Evolutionary conservation across 2,888 invertebrate species (phyloP).

Genomic region (Diachrysia chrysitis): DNA sequence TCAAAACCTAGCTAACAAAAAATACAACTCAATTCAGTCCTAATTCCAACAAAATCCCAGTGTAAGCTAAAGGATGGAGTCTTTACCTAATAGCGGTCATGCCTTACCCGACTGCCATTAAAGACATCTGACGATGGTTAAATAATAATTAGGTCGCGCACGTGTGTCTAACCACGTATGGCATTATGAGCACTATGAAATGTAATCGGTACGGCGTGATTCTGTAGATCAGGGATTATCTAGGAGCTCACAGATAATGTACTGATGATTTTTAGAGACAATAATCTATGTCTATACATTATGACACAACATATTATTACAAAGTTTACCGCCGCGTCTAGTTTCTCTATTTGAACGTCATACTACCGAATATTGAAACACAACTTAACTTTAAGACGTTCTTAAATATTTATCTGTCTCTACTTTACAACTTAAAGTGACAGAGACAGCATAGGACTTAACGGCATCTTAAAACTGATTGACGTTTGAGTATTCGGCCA

Average conservation of each 20-base stretch:
- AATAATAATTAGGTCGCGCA: slow-evolving; percentile 69
- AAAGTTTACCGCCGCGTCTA: no score
- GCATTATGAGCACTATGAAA: slow-evolving; percentile 55
- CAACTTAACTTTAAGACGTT: no score
- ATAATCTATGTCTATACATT: no score
- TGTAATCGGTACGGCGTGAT: slow-evolving; percentile 40
- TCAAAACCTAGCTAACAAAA: background rate
- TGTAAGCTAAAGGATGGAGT: slow-evolving; percentile 14
- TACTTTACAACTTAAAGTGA: no score
- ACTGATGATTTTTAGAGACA: background rate
- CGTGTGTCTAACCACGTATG: slow-evolving; percentile 58
- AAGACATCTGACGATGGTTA: slow-evolving; percentile 71
- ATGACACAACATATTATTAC: no score
- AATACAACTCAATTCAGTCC: background rate
- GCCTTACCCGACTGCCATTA: slow-evolving; percentile 63
- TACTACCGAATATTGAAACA: no score
- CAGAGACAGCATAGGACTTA: no score
- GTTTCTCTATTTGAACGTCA: no score
- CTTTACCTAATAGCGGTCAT: slow-evolving; percentile 58
- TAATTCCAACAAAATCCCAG: background rate
- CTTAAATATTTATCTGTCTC: no score
- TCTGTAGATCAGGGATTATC: slow-evolving; percentile 11
- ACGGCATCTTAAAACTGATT: no score
- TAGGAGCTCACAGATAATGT: background rate
- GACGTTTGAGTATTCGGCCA: no score